These are phyloP conservation scores for Platalea minor DNA, from an alignment of 2,797 vertebrate species.

Conservation along the genomic window DNA sequence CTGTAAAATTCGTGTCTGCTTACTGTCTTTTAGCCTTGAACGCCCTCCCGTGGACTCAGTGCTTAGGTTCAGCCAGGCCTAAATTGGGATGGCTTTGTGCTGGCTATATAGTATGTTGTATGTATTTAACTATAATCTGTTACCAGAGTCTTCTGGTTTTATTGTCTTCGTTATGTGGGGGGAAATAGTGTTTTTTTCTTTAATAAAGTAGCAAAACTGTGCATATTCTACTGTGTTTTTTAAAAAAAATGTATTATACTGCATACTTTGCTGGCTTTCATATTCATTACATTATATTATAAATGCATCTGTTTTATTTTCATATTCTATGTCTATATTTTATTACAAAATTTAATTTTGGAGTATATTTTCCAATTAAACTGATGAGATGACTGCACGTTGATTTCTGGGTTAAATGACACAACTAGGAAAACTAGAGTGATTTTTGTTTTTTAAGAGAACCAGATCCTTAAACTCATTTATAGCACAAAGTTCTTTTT, in stretches of 20 bases:
- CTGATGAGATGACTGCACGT: background rate
- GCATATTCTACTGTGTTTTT: background rate
- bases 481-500: background rate
- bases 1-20: background rate
- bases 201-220: background rate
- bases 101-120: accelerated
- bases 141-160: background rate
- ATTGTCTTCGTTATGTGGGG: background rate
- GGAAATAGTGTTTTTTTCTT: accelerated
- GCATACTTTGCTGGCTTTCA: background rate
- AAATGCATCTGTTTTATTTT: background rate
- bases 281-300: background rate
- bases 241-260: background rate
- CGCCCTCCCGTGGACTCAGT: slow-evolving; percentile 59
- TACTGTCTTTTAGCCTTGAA: background rate
- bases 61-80: background rate
- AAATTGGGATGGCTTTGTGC: background rate
- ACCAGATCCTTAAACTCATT: background rate
- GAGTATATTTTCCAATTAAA: background rate
- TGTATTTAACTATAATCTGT: background rate
- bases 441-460: background rate
- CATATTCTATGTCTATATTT: background rate
- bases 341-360: background rate
- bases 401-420: background rate
- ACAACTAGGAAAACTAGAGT: background rate